Evolutionary conservation across 2,113 vertebrate species (phyloP).

Genomic region (Daphoenositta chrysoptera): DNA sequence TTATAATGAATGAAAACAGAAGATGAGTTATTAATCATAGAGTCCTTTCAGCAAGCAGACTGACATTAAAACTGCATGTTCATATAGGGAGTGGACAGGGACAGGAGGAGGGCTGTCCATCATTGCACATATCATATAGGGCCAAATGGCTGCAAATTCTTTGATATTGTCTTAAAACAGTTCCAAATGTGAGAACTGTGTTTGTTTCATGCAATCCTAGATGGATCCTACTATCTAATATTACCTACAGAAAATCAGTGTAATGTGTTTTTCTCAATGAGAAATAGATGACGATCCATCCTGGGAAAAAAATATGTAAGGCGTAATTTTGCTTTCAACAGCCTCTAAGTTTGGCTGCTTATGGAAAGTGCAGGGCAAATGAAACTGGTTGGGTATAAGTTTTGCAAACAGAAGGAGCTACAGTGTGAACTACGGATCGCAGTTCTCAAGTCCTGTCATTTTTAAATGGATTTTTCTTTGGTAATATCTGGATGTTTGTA

Average conservation of each 20-base stretch:
- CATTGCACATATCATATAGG: neutral
- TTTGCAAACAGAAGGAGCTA: slow-evolving; percentile 1
- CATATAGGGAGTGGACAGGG: neutral
- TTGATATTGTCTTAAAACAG: neutral
- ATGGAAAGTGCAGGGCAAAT: slow-evolving; percentile 20
- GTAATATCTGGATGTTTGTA: slow-evolving; percentile 66
- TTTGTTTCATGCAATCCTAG: neutral
- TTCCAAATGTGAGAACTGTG: slow-evolving; percentile 23
- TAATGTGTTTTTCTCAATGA: neutral
- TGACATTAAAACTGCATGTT: neutral
- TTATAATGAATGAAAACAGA: neutral
- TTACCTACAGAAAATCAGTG: neutral
- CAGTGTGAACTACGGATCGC: neutral
- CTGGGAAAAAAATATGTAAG: neutral
- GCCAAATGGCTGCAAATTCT: slow-evolving; percentile 7
- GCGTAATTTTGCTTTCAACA: neutral
- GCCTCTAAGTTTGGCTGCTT: neutral
- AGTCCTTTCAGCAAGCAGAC: slow-evolving; percentile 28
- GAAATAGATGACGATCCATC: neutral
- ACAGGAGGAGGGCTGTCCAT: neutral
- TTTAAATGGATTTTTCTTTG: slow-evolving; percentile 71
- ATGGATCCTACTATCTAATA: neutral
- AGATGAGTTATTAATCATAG: neutral
- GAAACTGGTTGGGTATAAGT: neutral
- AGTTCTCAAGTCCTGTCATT: slow-evolving; percentile 38